Evolutionary conservation across 2,888 invertebrate species (phyloP), one percentile per base, ranked within the genome.

Genomic region (Caenorhabditis sp.): DNA sequence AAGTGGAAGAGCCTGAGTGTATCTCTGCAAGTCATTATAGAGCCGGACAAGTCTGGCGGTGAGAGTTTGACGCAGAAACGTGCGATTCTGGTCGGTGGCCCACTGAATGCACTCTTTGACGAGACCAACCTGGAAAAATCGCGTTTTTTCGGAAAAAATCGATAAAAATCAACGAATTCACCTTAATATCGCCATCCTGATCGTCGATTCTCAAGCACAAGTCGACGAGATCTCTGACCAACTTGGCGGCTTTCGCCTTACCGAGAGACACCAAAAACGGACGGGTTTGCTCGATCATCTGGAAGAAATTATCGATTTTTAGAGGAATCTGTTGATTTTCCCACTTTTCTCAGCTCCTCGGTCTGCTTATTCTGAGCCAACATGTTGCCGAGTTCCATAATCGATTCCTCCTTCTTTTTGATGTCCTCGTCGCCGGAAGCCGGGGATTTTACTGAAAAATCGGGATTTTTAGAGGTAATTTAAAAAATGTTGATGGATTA

Each of bases 201-300:
- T 97, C 97, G 92, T 98, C 97, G 93, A 99, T 94, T 92, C 97
- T 98, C 88, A 99, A 93, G 93, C 99, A 99, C 93, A 97, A 95
- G 92, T 99, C 99, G 13, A 99, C 98, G 88, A 99, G 94, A 24
- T 96, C 96, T 85, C 98, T 95, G 9, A 99, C 98, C 90, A 99
- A 93, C 93, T 99, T 99, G 0, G 98, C 98, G 67, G 99, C 99
- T 93, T 99, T 99, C 40, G 99, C 98, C 94, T 99, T 99, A 92
- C 98, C 98, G 91, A 99, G 96, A 89, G 95, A 94, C 90, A 95
- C 95, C 80, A 99, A 94, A 92, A 99, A 99, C 18, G 98, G 98
- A 90, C 98, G 95, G 62, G 97, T 97, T 44, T 85, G 85, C 44
- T 86, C 86, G 51, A 86, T 86, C 86, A 86, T 85, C 80, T 83